phyloP scores from a whole-genome alignment of 2,797 vertebrate genomes.

The Bovichtus diacanthus region DNA sequence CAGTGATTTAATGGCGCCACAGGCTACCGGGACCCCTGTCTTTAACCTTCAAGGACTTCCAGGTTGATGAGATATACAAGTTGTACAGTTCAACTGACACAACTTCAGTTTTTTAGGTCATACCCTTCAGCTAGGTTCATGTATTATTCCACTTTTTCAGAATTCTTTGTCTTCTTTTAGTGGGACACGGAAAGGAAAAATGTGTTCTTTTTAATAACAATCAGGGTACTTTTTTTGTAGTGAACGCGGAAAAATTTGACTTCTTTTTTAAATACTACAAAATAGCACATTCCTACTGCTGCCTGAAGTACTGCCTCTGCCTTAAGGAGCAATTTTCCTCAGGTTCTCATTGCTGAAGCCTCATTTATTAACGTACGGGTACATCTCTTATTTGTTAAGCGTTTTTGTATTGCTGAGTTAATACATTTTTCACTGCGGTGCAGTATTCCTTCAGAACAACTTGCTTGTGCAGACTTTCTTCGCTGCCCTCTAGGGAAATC shows the following conservation, averaged over 20 bases:
- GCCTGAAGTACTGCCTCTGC: constrained; percentile 46
- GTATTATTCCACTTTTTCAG: constrained; percentile 23
- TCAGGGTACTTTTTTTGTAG: background rate
- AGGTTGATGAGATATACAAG: constrained; percentile 47
- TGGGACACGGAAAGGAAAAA: constrained; percentile 18
- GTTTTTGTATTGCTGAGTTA: constrained; percentile 72
- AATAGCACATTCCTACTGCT: constrained; percentile 40
- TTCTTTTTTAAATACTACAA: constrained; percentile 37
- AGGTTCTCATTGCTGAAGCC: constrained; percentile 56
- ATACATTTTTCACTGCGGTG: constrained; percentile 62
- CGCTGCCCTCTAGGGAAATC: constrained; percentile 73
- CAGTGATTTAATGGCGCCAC: constrained; percentile 65
- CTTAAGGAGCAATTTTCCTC: constrained; percentile 48
- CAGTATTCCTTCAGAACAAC: constrained; percentile 59
- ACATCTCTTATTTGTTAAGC: constrained; percentile 80
- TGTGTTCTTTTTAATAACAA: constrained; percentile 27
- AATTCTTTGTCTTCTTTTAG: constrained; percentile 1
- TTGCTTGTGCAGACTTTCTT: constrained; percentile 73
- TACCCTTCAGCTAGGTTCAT: constrained; percentile 22
- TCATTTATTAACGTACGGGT: constrained; percentile 68
- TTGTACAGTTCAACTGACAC: constrained; percentile 26
- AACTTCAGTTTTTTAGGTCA: constrained; percentile 16
- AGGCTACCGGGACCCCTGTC: constrained; percentile 42
- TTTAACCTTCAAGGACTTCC: constrained; percentile 69
- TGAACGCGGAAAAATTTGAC: constrained; percentile 38